These are phyloP conservation scores for Malacosoma neustria DNA, from an alignment of 2,888 invertebrate genomes.

Conservation along the genomic window DNA sequence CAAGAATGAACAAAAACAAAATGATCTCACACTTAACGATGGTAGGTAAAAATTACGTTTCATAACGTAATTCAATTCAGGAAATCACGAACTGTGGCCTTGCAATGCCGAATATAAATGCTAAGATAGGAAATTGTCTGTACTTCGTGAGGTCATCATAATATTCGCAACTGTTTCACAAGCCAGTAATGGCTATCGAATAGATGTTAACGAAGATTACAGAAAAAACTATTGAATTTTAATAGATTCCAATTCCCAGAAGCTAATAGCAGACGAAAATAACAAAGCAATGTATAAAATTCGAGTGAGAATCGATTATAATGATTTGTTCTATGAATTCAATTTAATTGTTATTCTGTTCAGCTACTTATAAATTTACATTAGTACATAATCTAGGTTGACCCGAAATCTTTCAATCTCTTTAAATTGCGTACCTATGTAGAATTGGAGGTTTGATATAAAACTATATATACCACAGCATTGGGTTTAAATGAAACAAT, in stretches of 20 bases:
- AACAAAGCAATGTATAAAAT: constrained; percentile 1
- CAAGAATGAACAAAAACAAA: background rate
- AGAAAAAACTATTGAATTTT: background rate
- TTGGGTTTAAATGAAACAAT: too few species aligned
- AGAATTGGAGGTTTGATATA: too few species aligned
- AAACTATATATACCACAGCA: too few species aligned
- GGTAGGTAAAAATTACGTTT: background rate
- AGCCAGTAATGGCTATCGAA: constrained; percentile 1
- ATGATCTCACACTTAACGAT: constrained; percentile 1
- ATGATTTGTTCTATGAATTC: background rate
- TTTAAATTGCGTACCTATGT: too few species aligned
- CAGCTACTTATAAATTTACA: too few species aligned
- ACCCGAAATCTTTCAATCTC: too few species aligned
- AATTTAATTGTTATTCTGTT: too few species aligned
- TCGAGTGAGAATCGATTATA: background rate
- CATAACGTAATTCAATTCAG: constrained; percentile 19
- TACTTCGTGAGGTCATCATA: constrained; percentile 19
- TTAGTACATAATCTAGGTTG: too few species aligned
- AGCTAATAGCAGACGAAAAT: constrained; percentile 1
- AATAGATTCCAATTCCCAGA: background rate
- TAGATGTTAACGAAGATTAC: background rate
- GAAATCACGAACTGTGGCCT: constrained; percentile 31
- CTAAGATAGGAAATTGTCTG: background rate
- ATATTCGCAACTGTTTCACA: constrained; percentile 5
- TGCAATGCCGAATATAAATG: constrained; percentile 24